These are phyloP conservation scores for Melanotaenia duboulayi DNA, from an alignment of 2,113 vertebrate genomes.

Conservation along the genomic window DNA sequence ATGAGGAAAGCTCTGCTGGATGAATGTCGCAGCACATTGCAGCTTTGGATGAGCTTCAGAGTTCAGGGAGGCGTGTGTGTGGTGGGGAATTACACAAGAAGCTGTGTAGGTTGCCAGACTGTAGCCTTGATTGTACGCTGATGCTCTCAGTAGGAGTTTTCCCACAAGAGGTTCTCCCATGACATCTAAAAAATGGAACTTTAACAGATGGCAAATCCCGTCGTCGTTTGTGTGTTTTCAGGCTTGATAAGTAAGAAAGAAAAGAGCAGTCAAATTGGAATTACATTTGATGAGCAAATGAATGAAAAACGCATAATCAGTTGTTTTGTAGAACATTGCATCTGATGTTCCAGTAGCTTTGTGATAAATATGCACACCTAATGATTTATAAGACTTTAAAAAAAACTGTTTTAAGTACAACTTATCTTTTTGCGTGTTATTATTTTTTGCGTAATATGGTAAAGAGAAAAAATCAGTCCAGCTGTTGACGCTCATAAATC, in stretches of 20 bases:
- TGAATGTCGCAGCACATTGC: conserved; percentile 9
- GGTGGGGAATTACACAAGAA: conserved; percentile 19
- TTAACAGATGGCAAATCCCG: conserved; percentile 1
- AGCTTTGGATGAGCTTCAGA: conserved; percentile 37
- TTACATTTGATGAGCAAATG: not conserved
- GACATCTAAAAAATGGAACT: conserved; percentile 3
- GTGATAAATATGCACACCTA: too few species aligned
- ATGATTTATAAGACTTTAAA: too few species aligned
- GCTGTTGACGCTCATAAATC: too few species aligned
- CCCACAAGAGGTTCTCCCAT: conserved; percentile 3
- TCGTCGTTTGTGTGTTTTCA: not conserved
- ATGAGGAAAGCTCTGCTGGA: conserved; percentile 34
- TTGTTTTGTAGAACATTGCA: too few species aligned
- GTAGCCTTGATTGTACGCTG: conserved; percentile 8
- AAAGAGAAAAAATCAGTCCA: too few species aligned
- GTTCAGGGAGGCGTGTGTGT: not conserved
- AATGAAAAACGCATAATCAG: not conserved
- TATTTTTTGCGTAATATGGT: too few species aligned
- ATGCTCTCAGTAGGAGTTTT: conserved; percentile 26
- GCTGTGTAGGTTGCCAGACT: conserved; percentile 29
- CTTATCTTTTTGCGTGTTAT: too few species aligned
- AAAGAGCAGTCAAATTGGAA: not conserved
- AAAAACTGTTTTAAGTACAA: too few species aligned
- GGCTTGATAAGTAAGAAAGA: not conserved
- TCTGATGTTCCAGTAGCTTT: too few species aligned